Evolutionary conservation across 1,140 invertebrate genomes (phyloP), one percentile per base, ranked within the genome.

Genomic region (Danaus plexippus): DNA sequence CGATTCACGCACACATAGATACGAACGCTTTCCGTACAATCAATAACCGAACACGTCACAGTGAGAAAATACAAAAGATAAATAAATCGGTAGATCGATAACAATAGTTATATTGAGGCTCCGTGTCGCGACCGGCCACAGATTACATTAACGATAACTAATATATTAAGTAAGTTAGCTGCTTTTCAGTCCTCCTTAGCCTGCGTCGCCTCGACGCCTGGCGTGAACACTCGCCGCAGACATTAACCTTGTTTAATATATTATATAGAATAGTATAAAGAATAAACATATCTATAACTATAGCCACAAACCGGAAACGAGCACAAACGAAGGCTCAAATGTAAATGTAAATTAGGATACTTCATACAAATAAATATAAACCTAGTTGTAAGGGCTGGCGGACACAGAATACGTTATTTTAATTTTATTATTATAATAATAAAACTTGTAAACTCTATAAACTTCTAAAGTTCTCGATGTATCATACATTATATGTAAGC

Each of bases 321-420:
- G 78, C 80, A 85, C 80, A 85, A 83, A 78, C 43, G 56, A 64
- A 73, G 78, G 78, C 78, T 82, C 82, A 85, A 83, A 82, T 74
- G 50, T 73, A 74, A 65, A 54, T 61, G 64, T 66, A 61, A 50
- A 61, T 57, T 61, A 57, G 41, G 54, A 49, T 58, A 54, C 54
- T 69, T 54, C 51, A 52, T 63, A 48, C 47, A 58, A 58, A 45
- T 50, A 42, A 65, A 65, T 63, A 49, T 57, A 58, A 56, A 73
- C 42, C 22, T 32, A 32, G 22, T 7, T 32, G 10, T 13, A 9
- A 52, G 50, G 50, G 50, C 12, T 43, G 22, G 11, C 41, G 11
- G 3, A 32, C 0, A n/a, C n/a, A 32, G 7, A 32, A 4, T 32
- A 32, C 2, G 2, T 32, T 7, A 32, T 32, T 32, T 32, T 32